A percentile compares a stretch with the other conserved stretches of the same genome.
Evolutionary conservation across 2,797 vertebrate species (phyloP).

Genomic region (Poecilia gillii): DNA sequence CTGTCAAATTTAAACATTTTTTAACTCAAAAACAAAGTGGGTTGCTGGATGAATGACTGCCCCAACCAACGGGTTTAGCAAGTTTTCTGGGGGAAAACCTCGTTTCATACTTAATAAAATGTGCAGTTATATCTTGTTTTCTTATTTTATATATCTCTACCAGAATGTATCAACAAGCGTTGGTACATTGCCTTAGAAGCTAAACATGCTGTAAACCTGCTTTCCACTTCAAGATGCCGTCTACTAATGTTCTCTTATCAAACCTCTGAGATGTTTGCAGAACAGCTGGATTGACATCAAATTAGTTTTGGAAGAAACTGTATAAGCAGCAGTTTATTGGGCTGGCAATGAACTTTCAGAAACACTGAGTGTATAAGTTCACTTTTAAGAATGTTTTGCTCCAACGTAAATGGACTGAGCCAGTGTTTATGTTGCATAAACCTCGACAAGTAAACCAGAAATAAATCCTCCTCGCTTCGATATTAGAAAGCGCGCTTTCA

Average conservation of each 20-base stretch:
- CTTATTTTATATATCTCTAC: too few relatives aligned
- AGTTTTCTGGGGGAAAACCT: too few relatives aligned
- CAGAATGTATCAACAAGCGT: background rate
- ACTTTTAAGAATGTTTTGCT: conserved; percentile 11
- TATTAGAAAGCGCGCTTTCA: background rate
- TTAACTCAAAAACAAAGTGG: too few relatives aligned
- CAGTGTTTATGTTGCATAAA: conserved; percentile 9
- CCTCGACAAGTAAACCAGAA: background rate
- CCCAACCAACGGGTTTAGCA: too few relatives aligned
- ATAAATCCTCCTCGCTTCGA: background rate
- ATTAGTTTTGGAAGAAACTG: background rate
- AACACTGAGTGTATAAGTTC: conserved; percentile 19
- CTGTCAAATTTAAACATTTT: too few relatives aligned
- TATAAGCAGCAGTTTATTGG: background rate
- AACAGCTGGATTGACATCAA: background rate
- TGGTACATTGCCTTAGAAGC: background rate
- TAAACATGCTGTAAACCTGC: background rate
- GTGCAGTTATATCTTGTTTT: too few relatives aligned
- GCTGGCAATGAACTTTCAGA: conserved; percentile 15
- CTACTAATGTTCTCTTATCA: background rate
- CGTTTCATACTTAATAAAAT: too few relatives aligned
- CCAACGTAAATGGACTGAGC: background rate
- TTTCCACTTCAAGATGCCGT: background rate
- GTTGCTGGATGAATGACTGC: too few relatives aligned
- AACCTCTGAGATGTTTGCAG: background rate